Evolutionary conservation across 2,797 vertebrate species (phyloP), one percentile per base, ranked within the genome.

Genomic region (Manis crassicaudata): DNA sequence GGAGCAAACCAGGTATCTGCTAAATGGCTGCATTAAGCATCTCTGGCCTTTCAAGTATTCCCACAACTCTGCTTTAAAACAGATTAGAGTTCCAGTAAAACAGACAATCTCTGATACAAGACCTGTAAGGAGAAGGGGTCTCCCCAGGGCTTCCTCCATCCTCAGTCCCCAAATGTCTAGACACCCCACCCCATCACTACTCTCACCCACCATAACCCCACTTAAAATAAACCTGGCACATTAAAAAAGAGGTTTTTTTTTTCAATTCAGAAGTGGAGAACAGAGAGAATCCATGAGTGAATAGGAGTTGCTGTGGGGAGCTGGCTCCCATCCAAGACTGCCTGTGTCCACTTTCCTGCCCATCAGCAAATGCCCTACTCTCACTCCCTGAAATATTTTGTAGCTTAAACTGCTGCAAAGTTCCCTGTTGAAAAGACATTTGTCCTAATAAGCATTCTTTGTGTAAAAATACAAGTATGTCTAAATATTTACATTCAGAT

Each of bases 381-480:
- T 13, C 37, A 43, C 11, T n/a, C 43, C 37, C n/a, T 43, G 35
- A 92, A 80, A 56, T 20, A 14, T 20, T 72, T 75, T 67, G 23
- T 75, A 60, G 50, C 52, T 37, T 86, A 88, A 89, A 56, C 12
- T 67, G 40, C 6, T 32, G 73, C 9, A 72, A 35, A 40, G 52
- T 43, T 25, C 46, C 46, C 17, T 46, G 46, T 62, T 62, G 65
- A 50, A 95, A 76, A 92, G 70, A 23, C 16, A 62, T 27, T 52
- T 77, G 54, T 58, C 46, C 62, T 32, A 14, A 73, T 65, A 82
- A 75, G 29, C 18, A 73, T 40, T 23, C 29, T 92, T 90, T 65
- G 21, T 88, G 17, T 93, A 93, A 93, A 95, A 88, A 60, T 73
- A 70, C 14, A 75, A 93, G 79, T 87, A 76, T n/a, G 76, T 56